Base-by-base conservation (phyloP, 2,113 vertebrate genomes). In the Sminthopsis crassicaudata region DNA sequence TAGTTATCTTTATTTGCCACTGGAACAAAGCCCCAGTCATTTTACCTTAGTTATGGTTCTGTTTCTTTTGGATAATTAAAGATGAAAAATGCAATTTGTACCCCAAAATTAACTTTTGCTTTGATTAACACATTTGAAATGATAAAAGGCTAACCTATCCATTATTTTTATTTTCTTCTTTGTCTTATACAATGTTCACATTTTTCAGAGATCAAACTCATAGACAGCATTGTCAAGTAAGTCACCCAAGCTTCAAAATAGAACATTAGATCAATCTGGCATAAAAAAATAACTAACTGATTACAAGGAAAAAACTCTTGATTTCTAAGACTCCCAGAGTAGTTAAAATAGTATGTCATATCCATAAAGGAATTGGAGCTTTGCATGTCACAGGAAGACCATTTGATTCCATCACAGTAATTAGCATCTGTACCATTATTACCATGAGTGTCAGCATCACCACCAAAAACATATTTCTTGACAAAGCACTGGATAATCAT, bases 41-140 rank as follows among this genome's bases (percentile, higher is more conserved):
- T 67, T 67, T 67, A 27, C 36, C 3, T 36, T 36, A 67, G 60
- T 67, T 30, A 60, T 60, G 27, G 57, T 12, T 36, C 57, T 67
- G 57, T 67, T 67, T 2, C 6, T 94, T 95, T 84, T 52, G 91
- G 25, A 96, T 46, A 96, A 93, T 96, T 94, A 92, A 94, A 90
- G 9, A 93, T 0, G 90, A 55, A 42, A 46, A 2, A 90, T 92
- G 26, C 24, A 91, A 97, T 30, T 93, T 93, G 50, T 91, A 24
- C 30, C 53, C 53, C 93, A 16, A 46, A 92, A 84, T 1, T 53
- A 25, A 51, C 67, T 48, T 46, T 54, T 57, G 55, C 48, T 46
- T 94, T 96, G 92, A 94, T 91, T 51, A 96, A 93, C 4, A 89
- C 91, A 93, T 46, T 89, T 94, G 91, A 91, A 23, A 88, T 50